Base-by-base conservation (phyloP, 2,113 vertebrate species). In the Trematomus loennbergii region DNA sequence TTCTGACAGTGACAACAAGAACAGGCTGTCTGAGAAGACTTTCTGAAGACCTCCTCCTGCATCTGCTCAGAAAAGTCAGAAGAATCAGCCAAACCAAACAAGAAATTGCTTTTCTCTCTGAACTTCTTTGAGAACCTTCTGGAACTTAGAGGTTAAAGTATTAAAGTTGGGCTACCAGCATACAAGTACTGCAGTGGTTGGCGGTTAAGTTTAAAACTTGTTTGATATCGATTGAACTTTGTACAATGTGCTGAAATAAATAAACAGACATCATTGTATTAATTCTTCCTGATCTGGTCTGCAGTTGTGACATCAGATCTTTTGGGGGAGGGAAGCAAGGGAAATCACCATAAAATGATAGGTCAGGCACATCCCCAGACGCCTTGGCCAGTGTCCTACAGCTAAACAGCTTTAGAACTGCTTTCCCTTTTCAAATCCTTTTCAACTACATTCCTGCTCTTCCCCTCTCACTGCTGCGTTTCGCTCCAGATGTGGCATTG, bases 401-500 rank as follows among this genome's bases (percentile, higher is more conserved):
- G 74, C 80, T 79, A 92, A 94, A 92, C 78, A 91, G 89, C 91
- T 93, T 82, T 40, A 76, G 87, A 78, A 86, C 86, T 67, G 75
- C 92, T 89, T 91, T 93, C 78, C 70, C 73, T 91, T 92, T 90
- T 85, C 89, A 86, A 73, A 63, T 73, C 75, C 83, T 89, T 90
- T 93, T 89, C 90, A 58, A 60, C 85, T 75, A 65, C 89, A 94
- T 95, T 94, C 92, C 87, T 87, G 66, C 76, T 83, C 78, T 84
- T 89, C 87, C 70, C 86, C 73, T 83, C 83, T 79, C 79, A 33
- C 65, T 79, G 65, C 53, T 81, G 66, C 67, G 58, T 90, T 78
- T 83, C 29, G 50, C 88, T 92, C 92, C 91, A 95, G 91, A 94
- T 95, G 93, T 93, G 81, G 89, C 92, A 93, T 94, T 95, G 93